Percentiles rank a stretch among this genome's conserved stretches.
phyloP scores from a whole-genome alignment of 2,113 vertebrate genomes.

The Ploceus nigricollis region DNA sequence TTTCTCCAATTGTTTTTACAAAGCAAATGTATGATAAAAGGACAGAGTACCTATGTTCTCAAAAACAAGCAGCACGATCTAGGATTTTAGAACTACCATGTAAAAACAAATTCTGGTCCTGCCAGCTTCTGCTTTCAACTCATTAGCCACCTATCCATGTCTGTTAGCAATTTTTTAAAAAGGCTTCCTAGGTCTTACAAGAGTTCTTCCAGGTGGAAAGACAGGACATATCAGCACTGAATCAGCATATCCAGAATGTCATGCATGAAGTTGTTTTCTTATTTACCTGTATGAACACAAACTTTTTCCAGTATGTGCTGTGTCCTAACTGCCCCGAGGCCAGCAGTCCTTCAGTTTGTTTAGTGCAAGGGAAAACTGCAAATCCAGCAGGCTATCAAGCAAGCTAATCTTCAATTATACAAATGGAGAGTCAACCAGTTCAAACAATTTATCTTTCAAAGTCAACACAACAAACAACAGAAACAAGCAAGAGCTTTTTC shows the following conservation, averaged over 20 bases:
- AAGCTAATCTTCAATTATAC: not conserved
- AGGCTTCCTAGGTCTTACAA: not conserved
- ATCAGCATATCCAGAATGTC: not conserved
- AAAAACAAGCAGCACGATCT: not conserved
- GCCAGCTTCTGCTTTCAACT: not conserved
- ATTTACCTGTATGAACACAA: not conserved
- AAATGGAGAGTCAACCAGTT: not conserved
- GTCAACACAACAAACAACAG: not conserved
- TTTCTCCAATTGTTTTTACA: not conserved
- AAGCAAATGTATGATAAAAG: not conserved
- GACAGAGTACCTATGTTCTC: not conserved
- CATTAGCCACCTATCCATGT: not conserved
- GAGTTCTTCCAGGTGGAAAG: not conserved
- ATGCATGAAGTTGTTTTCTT: not conserved
- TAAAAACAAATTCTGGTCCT: not conserved
- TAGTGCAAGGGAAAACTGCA: not conserved
- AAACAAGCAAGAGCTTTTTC: slow-evolving; percentile 22
- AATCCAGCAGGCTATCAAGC: not conserved
- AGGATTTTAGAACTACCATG: not conserved
- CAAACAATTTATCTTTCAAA: slow-evolving; percentile 33
- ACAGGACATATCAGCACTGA: not conserved
- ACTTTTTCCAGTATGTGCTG: not conserved
- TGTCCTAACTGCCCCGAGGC: not conserved
- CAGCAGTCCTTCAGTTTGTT: not conserved
- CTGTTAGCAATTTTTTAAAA: not conserved